Conservation (phyloP, 2,113 vertebrate species). For the Callipepla squamata region DNA sequence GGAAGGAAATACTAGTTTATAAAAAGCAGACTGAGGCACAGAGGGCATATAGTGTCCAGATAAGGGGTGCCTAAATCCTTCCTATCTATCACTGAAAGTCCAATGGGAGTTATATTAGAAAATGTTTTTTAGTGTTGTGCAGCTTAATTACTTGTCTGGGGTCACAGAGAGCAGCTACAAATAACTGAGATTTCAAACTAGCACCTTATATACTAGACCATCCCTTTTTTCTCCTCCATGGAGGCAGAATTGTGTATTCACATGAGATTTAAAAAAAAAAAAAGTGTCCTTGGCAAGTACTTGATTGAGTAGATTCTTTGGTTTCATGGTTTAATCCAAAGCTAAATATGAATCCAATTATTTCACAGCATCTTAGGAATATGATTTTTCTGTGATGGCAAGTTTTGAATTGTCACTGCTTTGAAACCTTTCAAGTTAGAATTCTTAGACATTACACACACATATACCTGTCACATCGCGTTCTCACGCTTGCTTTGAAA, state of each 20-base stretch:
- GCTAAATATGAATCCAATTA: not conserved
- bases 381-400: conserved; percentile 23
- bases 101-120: not conserved
- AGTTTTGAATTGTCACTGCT: conserved; percentile 16
- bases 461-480: conserved; percentile 23
- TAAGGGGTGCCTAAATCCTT: not conserved
- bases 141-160: not conserved
- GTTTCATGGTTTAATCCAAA: conserved; percentile 26
- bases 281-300: not conserved
- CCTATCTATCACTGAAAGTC: not conserved
- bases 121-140: not conserved
- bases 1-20: not conserved
- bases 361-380: not conserved
- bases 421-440: conserved; percentile 37
- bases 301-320: not conserved
- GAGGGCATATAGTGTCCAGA: not conserved
- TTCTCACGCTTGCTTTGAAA: conserved; percentile 20
- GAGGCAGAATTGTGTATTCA: not conserved
- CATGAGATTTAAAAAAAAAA: not conserved
- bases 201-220: not conserved
- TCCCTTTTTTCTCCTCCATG: too few species aligned
- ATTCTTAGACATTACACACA: not conserved
- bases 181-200: not conserved
- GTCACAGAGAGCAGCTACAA: not conserved
- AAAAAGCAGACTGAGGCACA: not conserved